These are phyloP conservation scores for Sarcophaga peregrina DNA, from an alignment of 1,140 invertebrate species.

Conservation along the genomic window DNA sequence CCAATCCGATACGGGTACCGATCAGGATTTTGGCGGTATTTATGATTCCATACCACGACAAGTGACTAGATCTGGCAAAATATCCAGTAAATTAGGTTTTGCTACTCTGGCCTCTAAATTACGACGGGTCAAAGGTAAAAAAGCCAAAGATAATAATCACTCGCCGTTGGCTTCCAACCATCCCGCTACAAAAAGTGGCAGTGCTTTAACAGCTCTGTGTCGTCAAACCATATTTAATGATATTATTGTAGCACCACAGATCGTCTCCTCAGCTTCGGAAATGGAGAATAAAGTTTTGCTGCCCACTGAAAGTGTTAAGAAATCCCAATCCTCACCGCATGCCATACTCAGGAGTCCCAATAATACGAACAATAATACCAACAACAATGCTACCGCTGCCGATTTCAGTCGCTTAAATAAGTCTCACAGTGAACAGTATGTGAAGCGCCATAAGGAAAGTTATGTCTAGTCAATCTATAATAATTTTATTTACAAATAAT, in stretches of 20 bases:
- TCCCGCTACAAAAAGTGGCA: conserved; percentile 48
- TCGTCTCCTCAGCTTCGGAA: not conserved
- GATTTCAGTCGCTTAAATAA: conserved; percentile 51
- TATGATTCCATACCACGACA: conserved; percentile 58
- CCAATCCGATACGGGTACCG: conserved; percentile 49
- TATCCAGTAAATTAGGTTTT: conserved; percentile 70
- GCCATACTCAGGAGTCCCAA: conserved; percentile 42
- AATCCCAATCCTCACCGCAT: conserved; percentile 61
- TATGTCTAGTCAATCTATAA: conserved; percentile 53
- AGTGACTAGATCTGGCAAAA: conserved; percentile 56
- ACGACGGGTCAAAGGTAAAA: conserved; percentile 58
- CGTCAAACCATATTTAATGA: conserved; percentile 57
- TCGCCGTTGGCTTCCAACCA: not conserved
- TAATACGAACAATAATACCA: not conserved
- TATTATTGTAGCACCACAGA: conserved; percentile 54
- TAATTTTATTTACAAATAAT: too few relatives aligned
- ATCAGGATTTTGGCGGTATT: conserved; percentile 57
- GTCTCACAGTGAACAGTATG: conserved; percentile 62
- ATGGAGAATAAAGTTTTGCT: not conserved
- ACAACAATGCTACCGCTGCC: not conserved
- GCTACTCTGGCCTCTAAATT: conserved; percentile 75
- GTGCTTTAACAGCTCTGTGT: conserved; percentile 55
- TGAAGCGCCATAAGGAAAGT: conserved; percentile 60
- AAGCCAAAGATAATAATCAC: conserved; percentile 51
- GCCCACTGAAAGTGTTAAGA: conserved; percentile 50